These are phyloP conservation scores for Drosophila sordidula DNA, from an alignment of 2,888 invertebrate genomes.

Conservation along the genomic window DNA sequence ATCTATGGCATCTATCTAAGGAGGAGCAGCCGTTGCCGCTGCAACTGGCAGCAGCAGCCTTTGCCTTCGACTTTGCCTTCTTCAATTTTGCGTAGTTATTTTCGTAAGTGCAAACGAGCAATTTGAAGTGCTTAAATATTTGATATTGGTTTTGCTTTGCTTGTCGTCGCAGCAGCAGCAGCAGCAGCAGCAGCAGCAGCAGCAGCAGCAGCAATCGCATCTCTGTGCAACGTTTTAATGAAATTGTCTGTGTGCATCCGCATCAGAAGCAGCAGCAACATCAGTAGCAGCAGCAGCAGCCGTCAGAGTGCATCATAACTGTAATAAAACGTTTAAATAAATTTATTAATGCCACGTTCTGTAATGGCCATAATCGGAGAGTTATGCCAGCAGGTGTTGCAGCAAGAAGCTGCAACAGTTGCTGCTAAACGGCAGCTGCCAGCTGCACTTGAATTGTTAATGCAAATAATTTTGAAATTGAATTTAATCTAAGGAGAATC, in stretches of 20 bases:
- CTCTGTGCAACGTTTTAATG: constrained; percentile 66
- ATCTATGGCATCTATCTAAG: constrained; percentile 44
- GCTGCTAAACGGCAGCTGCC: constrained; percentile 6
- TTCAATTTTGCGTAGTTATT: constrained; percentile 75
- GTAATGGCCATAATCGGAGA: constrained; percentile 42
- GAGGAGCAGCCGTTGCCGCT: constrained; percentile 19
- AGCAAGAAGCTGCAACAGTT: neutral
- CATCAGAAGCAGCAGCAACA: constrained; percentile 19
- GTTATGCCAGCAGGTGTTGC: constrained; percentile 15
- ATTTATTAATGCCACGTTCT: constrained; percentile 52
- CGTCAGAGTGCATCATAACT: constrained; percentile 24
- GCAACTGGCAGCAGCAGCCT: constrained; percentile 29
- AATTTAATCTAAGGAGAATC: constrained; percentile 49
- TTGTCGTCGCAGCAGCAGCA: constrained; percentile 11
- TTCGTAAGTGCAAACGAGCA: constrained; percentile 79
- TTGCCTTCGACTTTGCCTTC: constrained; percentile 32
- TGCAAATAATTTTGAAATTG: constrained; percentile 62
- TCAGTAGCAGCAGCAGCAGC: neutral
- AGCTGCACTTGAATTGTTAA: constrained; percentile 40
- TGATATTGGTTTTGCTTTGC: constrained; percentile 74
- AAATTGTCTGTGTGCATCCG: constrained; percentile 64
- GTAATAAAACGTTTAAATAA: constrained; percentile 46
- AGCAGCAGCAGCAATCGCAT: constrained; percentile 17
- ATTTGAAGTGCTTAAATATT: constrained; percentile 79
- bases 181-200: constrained; percentile 12